Conservation (phyloP, 2,113 vertebrate genomes). For the Regulus satrapa region DNA sequence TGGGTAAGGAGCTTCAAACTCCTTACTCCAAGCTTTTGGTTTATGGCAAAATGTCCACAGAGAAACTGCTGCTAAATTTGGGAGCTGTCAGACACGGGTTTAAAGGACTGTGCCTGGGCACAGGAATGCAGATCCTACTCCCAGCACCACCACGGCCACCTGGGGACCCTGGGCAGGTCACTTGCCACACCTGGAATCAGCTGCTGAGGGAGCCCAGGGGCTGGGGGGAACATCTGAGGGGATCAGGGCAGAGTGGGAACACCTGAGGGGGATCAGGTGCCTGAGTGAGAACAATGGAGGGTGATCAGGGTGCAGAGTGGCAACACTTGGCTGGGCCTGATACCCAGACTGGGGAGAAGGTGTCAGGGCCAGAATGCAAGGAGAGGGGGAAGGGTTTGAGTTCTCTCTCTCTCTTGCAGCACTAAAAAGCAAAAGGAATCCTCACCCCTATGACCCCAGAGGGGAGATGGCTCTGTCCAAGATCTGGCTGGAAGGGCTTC, state of each 20-base stretch:
- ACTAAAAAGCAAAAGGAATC: background rate
- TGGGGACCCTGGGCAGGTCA: background rate
- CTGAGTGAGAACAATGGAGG: background rate
- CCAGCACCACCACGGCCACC: background rate
- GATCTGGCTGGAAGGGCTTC: background rate
- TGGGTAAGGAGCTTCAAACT: background rate
- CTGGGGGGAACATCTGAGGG: background rate
- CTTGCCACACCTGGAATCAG: background rate
- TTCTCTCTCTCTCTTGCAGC: background rate
- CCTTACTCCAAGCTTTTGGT: background rate
- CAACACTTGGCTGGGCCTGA: too few species aligned
- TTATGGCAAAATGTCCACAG: background rate
- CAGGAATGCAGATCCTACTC: background rate
- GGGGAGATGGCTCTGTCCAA: background rate
- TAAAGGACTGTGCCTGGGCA: background rate
- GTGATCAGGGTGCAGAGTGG: background rate
- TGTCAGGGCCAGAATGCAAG: slow-evolving; percentile 34
- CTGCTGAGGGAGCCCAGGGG: too few species aligned
- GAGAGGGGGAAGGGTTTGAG: accelerated
- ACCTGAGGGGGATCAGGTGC: background rate
- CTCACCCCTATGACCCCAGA: background rate
- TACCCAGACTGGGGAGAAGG: slow-evolving; percentile 10
- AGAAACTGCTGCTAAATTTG: background rate
- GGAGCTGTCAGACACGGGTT: background rate
- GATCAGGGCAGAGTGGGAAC: background rate